These are phyloP conservation scores for Podarcis cretensis DNA, from an alignment of 2,113 vertebrate species.

Conservation along the genomic window DNA sequence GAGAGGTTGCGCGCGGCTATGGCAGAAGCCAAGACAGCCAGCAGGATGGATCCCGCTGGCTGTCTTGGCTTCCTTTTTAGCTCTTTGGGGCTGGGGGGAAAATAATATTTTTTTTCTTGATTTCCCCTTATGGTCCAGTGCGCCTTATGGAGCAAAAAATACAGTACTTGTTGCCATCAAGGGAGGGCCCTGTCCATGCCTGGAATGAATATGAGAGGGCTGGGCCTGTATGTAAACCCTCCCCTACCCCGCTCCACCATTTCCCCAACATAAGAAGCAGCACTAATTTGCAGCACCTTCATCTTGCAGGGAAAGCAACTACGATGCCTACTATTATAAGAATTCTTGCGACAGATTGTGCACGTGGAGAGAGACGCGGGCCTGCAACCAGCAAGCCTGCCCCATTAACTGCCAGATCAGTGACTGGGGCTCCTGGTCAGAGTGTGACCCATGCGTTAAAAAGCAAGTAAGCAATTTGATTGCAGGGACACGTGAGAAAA, in stretches of 20 bases:
- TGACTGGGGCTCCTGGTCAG: slow-evolving; percentile 79
- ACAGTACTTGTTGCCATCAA: neutral
- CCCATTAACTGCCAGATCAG: slow-evolving; percentile 78
- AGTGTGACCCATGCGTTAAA: slow-evolving; percentile 79
- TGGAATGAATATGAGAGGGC: too few relatives aligned
- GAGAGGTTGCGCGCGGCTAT: too few relatives aligned
- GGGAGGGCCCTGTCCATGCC: neutral
- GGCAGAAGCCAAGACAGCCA: too few relatives aligned
- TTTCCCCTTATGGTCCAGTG: too few relatives aligned
- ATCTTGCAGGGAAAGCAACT: slow-evolving; percentile 63
- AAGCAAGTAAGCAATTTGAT: slow-evolving; percentile 75
- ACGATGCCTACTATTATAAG: slow-evolving; percentile 68
- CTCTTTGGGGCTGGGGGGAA: too few relatives aligned
- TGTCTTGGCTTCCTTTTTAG: too few relatives aligned
- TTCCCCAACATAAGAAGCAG: neutral
- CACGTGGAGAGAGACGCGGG: slow-evolving; percentile 60
- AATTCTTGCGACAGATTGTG: slow-evolving; percentile 74
- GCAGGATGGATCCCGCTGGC: too few relatives aligned
- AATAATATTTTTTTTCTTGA: too few relatives aligned
- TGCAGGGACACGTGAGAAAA: neutral
- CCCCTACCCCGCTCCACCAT: too few relatives aligned
- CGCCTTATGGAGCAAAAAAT: too few relatives aligned
- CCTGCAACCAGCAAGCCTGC: slow-evolving; percentile 77
- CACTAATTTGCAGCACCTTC: neutral
- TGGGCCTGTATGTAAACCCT: too few relatives aligned